phyloP scores from a whole-genome alignment of 64 coral and sea anemone genomes.

The Stylophora pistillata region DNA sequence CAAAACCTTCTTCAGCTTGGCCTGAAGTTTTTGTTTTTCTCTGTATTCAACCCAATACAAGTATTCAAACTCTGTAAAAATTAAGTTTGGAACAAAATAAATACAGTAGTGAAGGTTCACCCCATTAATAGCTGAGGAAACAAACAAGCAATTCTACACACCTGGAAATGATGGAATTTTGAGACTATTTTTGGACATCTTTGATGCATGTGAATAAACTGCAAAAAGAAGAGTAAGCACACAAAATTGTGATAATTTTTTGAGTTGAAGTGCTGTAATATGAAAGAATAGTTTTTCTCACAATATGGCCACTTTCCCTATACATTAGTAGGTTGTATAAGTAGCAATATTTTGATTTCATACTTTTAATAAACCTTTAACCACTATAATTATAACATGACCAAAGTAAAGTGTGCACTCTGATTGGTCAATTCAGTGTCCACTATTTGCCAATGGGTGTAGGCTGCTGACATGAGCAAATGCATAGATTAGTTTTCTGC shows the following conservation, averaged over 20 bases:
- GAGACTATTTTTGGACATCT: conserved; percentile 82
- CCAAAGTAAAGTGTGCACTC: no score
- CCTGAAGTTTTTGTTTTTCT: conserved; percentile 78
- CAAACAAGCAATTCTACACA: conserved; percentile 5
- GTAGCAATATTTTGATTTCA: no score
- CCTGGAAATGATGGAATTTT: conserved; percentile 83
- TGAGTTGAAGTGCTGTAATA: not conserved
- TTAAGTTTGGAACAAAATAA: not conserved
- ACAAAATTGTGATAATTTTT: not conserved
- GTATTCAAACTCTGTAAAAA: conserved; percentile 95
- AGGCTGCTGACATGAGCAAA: no score
- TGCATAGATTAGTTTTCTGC: no score
- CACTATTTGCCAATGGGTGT: no score
- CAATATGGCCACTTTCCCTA: no score
- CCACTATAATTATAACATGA: no score
- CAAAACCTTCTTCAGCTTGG: conserved; percentile 66
- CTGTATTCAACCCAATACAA: conserved; percentile 94
- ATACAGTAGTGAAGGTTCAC: not conserved
- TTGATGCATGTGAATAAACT: conserved; percentile 95
- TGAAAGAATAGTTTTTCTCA: no score
- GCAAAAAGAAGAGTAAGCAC: not conserved
- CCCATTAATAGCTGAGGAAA: not conserved
- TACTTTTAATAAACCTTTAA: no score
- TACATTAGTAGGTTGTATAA: no score
- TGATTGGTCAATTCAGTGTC: no score